Base-by-base conservation (phyloP, 2,113 vertebrate genomes). In the human region DNA sequence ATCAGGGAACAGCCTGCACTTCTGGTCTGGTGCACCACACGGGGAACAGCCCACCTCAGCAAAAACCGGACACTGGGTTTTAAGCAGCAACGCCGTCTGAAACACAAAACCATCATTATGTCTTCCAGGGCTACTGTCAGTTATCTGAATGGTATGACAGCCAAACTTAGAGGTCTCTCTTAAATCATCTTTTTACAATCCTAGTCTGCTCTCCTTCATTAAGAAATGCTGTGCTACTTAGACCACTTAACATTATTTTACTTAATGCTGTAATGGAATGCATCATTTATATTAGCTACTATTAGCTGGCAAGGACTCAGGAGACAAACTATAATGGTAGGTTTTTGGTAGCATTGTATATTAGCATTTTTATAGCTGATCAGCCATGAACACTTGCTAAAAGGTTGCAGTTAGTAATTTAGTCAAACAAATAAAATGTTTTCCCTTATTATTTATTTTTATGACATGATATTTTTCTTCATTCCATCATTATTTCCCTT, bases 21-120 rank as follows among this genome's bases (percentile, higher is more conserved):
- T 99, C 96, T 99, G 99, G 14, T 99, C 99, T 17, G 99, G 64
- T 20, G 98, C 93, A 43, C 99, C 98, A 94, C 98, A 97, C 9
- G 98, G 98, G 76, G 98, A 98, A 89, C 96, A 98, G 97, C 98
- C 97, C 85, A 99, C 98, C 9, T 99, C 99, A 22, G 99, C 99
- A 98, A 99, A 99, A 94, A 99, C 98, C 0, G 99, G 99, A 97
- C 99, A 99, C 98, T 99, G 99, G 73, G 99, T 99, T 99, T 99
- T 99, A 84, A 99, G 98, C 97, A 99, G 98, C 97, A 99, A 98
- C 50, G 99, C 99, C 93, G 99, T 99, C 99, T 99, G 98, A 78
- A 98, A 98, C 96, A 98, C 96, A 98, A 98, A 98, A 98, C 3
- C 97, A 97, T 11, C 38, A 25, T 3, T 35, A 14, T 0, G 17